Percentiles rank a stretch among this genome's conserved stretches.
Conservation (phyloP, 2,113 vertebrate genomes). For the Onychostoma macrolepis region DNA sequence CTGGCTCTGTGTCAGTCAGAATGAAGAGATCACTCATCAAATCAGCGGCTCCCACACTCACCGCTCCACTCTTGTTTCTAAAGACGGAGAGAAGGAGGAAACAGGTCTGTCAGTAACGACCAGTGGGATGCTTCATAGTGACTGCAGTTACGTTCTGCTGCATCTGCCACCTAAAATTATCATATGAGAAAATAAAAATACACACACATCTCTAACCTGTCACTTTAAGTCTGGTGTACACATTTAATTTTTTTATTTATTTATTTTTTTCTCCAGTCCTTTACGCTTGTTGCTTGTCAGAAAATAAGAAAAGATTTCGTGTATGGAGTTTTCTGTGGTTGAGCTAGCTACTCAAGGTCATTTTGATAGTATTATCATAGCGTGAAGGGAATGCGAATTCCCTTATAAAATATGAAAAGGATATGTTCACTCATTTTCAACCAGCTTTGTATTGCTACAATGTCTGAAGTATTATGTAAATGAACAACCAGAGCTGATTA, state of each 20-base stretch:
- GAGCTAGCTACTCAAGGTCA: neutral
- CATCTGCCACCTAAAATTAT: neutral
- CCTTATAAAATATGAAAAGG: neutral
- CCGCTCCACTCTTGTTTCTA: neutral
- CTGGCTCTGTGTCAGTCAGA: slow-evolving; percentile 5
- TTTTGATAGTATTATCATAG: neutral
- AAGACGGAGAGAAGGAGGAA: neutral
- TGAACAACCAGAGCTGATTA: neutral
- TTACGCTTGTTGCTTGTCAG: neutral
- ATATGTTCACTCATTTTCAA: neutral
- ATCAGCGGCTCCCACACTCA: neutral
- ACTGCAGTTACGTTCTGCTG: neutral
- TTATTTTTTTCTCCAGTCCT: neutral
- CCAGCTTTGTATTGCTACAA: neutral
- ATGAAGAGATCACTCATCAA: neutral
- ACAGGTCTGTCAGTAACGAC: neutral
- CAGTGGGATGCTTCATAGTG: neutral
- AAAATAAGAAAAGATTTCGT: neutral
- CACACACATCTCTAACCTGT: neutral
- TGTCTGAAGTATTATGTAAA: neutral
- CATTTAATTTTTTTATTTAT: neutral
- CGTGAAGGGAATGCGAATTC: neutral
- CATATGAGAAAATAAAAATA: neutral
- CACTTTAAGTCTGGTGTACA: neutral
- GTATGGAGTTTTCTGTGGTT: neutral